Conservation (phyloP, 1,140 invertebrate genomes). For the Trichoplusia ni region DNA sequence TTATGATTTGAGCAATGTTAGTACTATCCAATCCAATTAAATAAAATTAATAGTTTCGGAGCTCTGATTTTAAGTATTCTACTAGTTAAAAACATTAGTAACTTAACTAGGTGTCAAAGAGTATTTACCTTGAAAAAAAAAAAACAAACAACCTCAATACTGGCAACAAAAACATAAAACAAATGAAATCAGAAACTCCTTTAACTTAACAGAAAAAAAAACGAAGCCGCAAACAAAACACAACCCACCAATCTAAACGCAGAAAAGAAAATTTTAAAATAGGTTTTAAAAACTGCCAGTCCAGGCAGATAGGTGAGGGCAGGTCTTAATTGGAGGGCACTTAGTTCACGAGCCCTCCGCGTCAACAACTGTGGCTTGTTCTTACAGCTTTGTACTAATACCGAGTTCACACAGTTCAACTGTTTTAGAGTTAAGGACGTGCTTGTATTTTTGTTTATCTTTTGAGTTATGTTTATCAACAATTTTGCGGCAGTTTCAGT, state of each 20-base stretch:
- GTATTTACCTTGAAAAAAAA: too few species aligned
- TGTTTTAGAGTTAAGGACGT: background rate
- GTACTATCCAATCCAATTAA: too few species aligned
- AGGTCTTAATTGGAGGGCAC: slow-evolving; percentile 65
- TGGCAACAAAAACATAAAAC: too few species aligned
- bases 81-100: too few species aligned
- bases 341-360: slow-evolving; percentile 51
- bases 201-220: too few species aligned
- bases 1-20: too few species aligned
- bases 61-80: too few species aligned
- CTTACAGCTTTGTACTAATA: slow-evolving; percentile 27
- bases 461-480: background rate
- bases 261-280: background rate
- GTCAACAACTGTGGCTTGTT: slow-evolving; percentile 46
- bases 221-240: background rate
- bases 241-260: background rate
- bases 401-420: slow-evolving; percentile 14
- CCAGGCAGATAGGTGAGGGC: slow-evolving; percentile 32
- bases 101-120: too few species aligned
- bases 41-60: too few species aligned
- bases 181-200: too few species aligned
- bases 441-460: background rate
- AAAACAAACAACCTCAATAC: too few species aligned
- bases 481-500: too few species aligned
- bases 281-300: background rate